A percentile compares a stretch with the other conserved stretches of the same genome.
Evolutionary conservation across 2,888 invertebrate genomes (phyloP).

Genomic region (Stenoptilia bipunctidactyla): DNA sequence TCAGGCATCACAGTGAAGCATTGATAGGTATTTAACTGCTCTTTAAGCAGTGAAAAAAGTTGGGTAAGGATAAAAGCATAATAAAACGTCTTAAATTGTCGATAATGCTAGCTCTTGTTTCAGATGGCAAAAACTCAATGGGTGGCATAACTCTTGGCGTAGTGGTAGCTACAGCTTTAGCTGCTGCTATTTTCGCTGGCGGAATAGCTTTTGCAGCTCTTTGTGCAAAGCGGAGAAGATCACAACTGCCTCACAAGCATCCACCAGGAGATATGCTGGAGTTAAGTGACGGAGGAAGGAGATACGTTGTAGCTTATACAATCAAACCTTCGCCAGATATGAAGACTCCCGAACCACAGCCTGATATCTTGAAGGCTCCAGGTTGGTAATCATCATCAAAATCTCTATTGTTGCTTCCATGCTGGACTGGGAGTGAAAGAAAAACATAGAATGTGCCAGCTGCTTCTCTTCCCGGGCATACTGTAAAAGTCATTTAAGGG

Average conservation of each 20-base stretch:
- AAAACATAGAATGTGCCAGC: too few relatives aligned
- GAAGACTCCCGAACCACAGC: constrained; percentile 76
- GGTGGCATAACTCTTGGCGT: constrained; percentile 81
- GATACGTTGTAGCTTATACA: constrained; percentile 89
- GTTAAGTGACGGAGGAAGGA: constrained; percentile 83
- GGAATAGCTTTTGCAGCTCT: constrained; percentile 44
- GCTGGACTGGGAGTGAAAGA: too few relatives aligned
- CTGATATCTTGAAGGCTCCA: constrained; percentile 85
- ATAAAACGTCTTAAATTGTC: too few relatives aligned
- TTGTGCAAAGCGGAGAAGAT: constrained; percentile 41
- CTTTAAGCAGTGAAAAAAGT: too few relatives aligned
- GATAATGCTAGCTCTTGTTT: background rate
- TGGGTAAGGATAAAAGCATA: too few relatives aligned
- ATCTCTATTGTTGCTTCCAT: too few relatives aligned
- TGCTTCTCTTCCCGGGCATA: too few relatives aligned
- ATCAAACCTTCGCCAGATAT: constrained; percentile 75
- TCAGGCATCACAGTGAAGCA: too few relatives aligned
- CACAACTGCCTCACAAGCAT: constrained; percentile 50
- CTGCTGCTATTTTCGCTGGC: constrained; percentile 38
- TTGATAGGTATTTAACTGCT: too few relatives aligned
- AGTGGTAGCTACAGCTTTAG: constrained; percentile 47
- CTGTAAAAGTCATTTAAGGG: too few relatives aligned
- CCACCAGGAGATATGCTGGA: constrained; percentile 70
- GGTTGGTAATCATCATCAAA: constrained; percentile 43
- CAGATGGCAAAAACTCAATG: constrained; percentile 78